A percentile compares a stretch with the other conserved stretches of the same genome.
Conservation (phyloP, 2,797 vertebrate genomes). For the Alcedo atthis region DNA sequence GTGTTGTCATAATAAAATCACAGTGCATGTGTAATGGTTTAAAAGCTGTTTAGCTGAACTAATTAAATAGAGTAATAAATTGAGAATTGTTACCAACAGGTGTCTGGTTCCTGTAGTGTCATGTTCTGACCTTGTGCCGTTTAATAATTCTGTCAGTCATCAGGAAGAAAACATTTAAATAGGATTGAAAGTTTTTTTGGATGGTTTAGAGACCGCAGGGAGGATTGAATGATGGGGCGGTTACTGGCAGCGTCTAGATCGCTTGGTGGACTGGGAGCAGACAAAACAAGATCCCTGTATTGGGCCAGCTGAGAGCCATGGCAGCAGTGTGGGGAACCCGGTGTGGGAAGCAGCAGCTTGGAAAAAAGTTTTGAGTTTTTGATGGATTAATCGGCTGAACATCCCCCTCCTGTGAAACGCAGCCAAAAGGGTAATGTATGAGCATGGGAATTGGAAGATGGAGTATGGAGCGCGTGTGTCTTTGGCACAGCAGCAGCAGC, state of each 20-base stretch:
- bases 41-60: neutral
- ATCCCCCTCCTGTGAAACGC: constrained; percentile 24
- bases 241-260: constrained; percentile 21
- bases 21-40: neutral
- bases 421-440: constrained; percentile 30
- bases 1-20: neutral
- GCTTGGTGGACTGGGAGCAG: constrained; percentile 6
- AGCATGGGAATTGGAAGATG: constrained; percentile 42
- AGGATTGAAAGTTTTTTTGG: neutral
- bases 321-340: neutral
- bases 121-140: neutral
- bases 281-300: constrained; percentile 14
- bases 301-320: neutral
- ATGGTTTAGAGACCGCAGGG: neutral
- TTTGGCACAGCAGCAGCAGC: constrained; percentile 5
- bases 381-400: constrained; percentile 54
- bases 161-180: neutral
- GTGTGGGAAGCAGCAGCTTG: constrained; percentile 40
- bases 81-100: neutral
- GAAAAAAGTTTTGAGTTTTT: constrained; percentile 39
- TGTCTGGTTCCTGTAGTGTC: neutral
- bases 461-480: neutral
- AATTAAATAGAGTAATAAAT: constrained; percentile 6
- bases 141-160: neutral
- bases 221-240: neutral